Evolutionary conservation across 2,888 invertebrate species (phyloP), one percentile per base, ranked within the genome.

Genomic region (Drosophila kambysellisi): DNA sequence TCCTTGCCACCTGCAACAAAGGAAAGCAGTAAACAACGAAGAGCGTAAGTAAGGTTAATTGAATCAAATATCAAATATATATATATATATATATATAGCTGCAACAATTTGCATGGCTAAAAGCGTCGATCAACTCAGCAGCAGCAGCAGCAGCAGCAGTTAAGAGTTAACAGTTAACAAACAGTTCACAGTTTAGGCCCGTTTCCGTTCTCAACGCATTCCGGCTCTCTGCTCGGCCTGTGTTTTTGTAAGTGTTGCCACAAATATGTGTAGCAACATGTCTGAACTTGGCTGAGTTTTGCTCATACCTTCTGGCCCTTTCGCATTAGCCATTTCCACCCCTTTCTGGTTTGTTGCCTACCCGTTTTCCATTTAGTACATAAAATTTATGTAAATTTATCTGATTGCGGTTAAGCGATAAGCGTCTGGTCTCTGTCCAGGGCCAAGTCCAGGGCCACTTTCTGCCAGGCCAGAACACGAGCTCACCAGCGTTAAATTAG

Each of bases 1-100:
- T 97, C 97, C 93, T 97, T 97, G 92, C 96, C 97, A 92, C 97
- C 97, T 97, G 8, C 46, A 2, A 46, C 6, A 20, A 9, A 20
- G 5, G 33, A 11, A 32, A 20, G 11, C 20, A n/a, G n/a, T 50
- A 5, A 17, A 4, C 8, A 29, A 25, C 9, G 7, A 33, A 15
- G 20, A 15, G 32, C 41, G 9, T 41, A 2, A 41, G 41, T 25
- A 8, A 32, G 17, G 7, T 15, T 39, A 32, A 69, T 29, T 9
- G 7, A 15, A 20, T 15, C 32, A 5, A 25, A 33, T 7, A 37
- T 35, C 57, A 25, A 25, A 25, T 25, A 25, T 25, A 25, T 25
- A 25, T 25, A 25, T 25, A 25, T 25, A 25, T 25, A 25, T 25
- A 25, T 25, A 25, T 25, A 25, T 25, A 25, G 62, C n/a, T 61